Base-by-base conservation (phyloP, 2,113 vertebrate species). In the Pterocles orientalis region DNA sequence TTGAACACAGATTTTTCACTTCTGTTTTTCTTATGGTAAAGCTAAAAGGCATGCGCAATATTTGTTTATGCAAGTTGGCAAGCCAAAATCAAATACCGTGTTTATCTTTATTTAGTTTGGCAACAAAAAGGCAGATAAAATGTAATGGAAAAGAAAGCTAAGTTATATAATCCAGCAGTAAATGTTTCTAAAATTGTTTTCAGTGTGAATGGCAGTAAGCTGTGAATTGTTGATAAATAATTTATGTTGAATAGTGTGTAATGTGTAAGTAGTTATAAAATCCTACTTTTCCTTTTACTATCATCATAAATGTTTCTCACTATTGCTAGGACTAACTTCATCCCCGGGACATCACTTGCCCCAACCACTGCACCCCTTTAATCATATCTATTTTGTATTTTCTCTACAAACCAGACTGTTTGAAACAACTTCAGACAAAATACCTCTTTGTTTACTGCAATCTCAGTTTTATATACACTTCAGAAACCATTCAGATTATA, bases 101-200 rank as follows among this genome's bases (percentile, higher is more conserved):
- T 69, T 96, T 96, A 97, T 96, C 85, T 96, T 96, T 95, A 92
- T 94, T 94, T 92, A 36, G 29, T 34, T 96, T 97, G 89, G 91
- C 88, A 97, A 39, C 78, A 84, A 87, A 94, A 90, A 96, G 29
- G 53, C n/a, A 81, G 48, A 94, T 43, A 91, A 90, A 87, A 83
- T 69, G 41, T 83, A 96, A 95, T 75, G 76, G 83, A 94, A 94
- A 98, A 88, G 71, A 92, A 92, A 56, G 23, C 28, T 58, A 88
- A 6, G 14, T 91, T 96, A 93, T 70, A 89, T 90, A 97, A 96
- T 71, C 47, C 72, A 96, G 53, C 64, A 90, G 47, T 29, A 96
- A 92, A 84, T 77, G 69, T 85, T 97, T 94, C 57, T 73, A 93
- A 95, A 60, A 72, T 66, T 82, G 73, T 72, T 96, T 95, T 58